Percentiles rank a stretch among this genome's conserved stretches.
Evolutionary conservation across 2,888 invertebrate species (phyloP).

Genomic region (Tuta absoluta): DNA sequence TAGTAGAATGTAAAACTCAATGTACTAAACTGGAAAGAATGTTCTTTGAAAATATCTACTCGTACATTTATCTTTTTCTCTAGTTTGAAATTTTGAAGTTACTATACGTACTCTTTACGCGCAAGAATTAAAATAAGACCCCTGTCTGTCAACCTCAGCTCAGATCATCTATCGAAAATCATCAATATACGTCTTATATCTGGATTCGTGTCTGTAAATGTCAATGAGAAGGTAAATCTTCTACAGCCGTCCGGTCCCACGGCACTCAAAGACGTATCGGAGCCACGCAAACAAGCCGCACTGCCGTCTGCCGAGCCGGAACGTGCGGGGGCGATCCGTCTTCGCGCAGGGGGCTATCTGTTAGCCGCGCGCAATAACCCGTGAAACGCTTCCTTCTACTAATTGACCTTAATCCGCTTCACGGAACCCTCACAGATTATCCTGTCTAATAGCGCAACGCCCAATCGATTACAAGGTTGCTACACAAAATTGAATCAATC

Average conservation of each 20-base stretch:
- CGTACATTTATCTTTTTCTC: too few relatives aligned
- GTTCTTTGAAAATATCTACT: too few relatives aligned
- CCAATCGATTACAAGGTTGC: slow-evolving; percentile 21
- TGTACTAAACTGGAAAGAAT: too few relatives aligned
- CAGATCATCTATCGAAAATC: background rate
- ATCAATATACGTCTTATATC: background rate
- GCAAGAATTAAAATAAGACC: too few relatives aligned
- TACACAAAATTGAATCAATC: background rate
- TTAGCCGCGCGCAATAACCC: slow-evolving; percentile 52
- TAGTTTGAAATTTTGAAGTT: too few relatives aligned
- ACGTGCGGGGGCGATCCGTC: slow-evolving; percentile 61
- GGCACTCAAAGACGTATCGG: slow-evolving; percentile 46
- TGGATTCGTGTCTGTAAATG: slow-evolving; percentile 14
- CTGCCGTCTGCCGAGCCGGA: slow-evolving; percentile 38
- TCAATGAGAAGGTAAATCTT: slow-evolving; percentile 47
- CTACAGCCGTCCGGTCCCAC: slow-evolving; percentile 45
- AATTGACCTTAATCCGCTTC: slow-evolving; percentile 57
- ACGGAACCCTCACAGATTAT: slow-evolving; percentile 33
- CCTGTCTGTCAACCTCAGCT: too few relatives aligned
- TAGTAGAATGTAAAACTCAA: background rate
- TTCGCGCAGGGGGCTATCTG: slow-evolving; percentile 48
- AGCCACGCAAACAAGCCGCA: slow-evolving; percentile 48
- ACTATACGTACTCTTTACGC: too few relatives aligned
- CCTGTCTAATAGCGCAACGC: slow-evolving; percentile 20
- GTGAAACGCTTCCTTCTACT: slow-evolving; percentile 53